Base-by-base conservation (phyloP, 2,888 invertebrate species). In the Incurvaria masculella region DNA sequence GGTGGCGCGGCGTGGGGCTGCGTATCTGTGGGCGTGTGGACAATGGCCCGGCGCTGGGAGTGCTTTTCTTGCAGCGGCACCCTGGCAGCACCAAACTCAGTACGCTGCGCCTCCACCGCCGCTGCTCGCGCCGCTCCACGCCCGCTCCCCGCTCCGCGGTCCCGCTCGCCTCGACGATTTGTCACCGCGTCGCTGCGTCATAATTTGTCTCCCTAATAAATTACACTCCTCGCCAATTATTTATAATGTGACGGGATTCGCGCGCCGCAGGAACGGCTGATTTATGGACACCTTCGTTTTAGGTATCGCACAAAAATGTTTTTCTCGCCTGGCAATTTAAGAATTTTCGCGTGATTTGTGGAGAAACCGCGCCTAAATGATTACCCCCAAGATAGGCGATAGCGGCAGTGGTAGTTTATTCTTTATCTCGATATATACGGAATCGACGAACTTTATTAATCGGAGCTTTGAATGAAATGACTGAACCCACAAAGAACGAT, bases 121-220 rank as follows among this genome's bases (percentile, higher is more conserved):
- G 33, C 33, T 8, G 33, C 33, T 8, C 3, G 33, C 3, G 33
- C 33, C 11, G 33, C 11, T 11, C 33, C 11, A 3, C 33, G 33
- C 14, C 33, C 11, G 5, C 23, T 4, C 23, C 10, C 23, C 23
- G 33, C 33, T 3, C 14, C 33, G 33, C 33, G 33, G 14, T 33
- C 14, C 6, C 33, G 33, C 11, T 14, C 33, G 8, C 33, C 11
- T 4, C 33, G 33, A 33, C 61, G 58, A 65, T 69, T 66, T 68
- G 65, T 48, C 46, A 33, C 33, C 6, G 27, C 21, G 20, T 46
- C 46, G 23, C 44, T 46, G 39, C 27, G 47, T 69, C 66, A 69
- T 67, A 69, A 69, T 69, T 67, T 68, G 66, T 66, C 66, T 59
- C 55, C 59, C 61, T 66, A 65, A 72, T 71, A 72, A 71, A 71